Conservation (phyloP, 2,797 vertebrate genomes). For the Mormyrops boulengeri region DNA sequence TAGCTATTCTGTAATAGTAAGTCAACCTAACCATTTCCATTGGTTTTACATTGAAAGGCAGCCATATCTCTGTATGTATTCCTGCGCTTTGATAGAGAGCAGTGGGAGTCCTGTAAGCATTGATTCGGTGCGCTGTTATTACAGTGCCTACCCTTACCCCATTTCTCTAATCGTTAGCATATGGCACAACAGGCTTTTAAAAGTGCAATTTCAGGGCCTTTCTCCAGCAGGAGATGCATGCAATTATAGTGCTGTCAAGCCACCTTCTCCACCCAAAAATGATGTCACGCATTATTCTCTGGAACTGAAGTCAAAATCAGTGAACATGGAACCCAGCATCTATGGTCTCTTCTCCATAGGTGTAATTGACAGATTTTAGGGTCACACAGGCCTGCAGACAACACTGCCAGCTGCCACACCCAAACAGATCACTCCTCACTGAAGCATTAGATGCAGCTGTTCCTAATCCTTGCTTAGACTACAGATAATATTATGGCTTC, state of each 20-base stretch:
- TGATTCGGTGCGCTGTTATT: constrained; percentile 12
- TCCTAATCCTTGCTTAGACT: not conserved
- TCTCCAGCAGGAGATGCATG: constrained; percentile 10
- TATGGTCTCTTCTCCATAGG: not conserved
- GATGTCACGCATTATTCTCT: constrained; percentile 6
- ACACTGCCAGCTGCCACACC: not conserved
- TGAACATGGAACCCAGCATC: not conserved
- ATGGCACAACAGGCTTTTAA: constrained; percentile 11
- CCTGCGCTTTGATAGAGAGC: not conserved
- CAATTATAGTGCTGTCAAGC: constrained; percentile 15
- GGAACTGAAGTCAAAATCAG: constrained; percentile 3
- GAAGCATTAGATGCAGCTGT: not conserved
- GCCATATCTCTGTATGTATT: not conserved
- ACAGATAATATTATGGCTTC: not conserved
- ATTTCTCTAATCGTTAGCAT: constrained; percentile 15
- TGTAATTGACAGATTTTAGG: not conserved
- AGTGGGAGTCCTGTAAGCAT: not conserved
- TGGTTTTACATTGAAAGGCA: not conserved
- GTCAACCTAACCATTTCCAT: not conserved
- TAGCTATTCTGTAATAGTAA: not conserved
- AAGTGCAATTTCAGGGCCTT: constrained; percentile 10
- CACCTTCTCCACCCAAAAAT: constrained; percentile 13
- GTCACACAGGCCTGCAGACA: not conserved
- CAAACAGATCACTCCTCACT: not conserved
- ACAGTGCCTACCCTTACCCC: constrained; percentile 8